phyloP scores from a whole-genome alignment of 2,113 vertebrate genomes.

The Ellobius talpinus region DNA sequence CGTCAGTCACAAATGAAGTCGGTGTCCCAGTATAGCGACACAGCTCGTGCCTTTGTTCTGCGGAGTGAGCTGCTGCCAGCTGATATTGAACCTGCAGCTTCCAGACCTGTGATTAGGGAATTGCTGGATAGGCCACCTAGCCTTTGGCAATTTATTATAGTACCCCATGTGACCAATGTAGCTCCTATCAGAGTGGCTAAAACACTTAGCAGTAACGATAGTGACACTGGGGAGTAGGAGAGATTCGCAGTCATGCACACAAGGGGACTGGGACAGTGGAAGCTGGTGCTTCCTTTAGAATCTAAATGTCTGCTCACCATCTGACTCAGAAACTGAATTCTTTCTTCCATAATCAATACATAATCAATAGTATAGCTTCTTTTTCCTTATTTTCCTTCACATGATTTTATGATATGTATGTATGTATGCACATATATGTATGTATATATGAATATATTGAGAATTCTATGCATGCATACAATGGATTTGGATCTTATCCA shows the following conservation, averaged over 20 bases:
- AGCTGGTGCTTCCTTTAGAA: neutral
- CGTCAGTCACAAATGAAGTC: neutral
- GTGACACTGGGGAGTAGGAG: neutral
- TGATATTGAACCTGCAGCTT: neutral
- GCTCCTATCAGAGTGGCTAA: neutral
- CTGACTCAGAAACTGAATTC: neutral
- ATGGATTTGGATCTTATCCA: neutral
- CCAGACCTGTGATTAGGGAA: neutral
- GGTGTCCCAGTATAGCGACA: neutral
- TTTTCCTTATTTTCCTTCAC: neutral
- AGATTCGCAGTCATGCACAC: neutral
- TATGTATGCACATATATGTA: too few species aligned
- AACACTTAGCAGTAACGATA: neutral
- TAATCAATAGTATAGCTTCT: too few species aligned
- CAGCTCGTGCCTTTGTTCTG: neutral
- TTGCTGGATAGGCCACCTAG: neutral
- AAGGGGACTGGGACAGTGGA: neutral
- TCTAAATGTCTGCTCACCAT: neutral
- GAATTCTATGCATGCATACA: neutral
- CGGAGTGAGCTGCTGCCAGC: neutral
- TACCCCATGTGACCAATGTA: neutral
- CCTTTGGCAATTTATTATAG: neutral
- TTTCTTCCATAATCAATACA: neutral
- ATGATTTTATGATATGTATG: neutral
- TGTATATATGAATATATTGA: neutral